phyloP scores from a whole-genome alignment of 2,113 vertebrate species.

The Silurus asotus region DNA sequence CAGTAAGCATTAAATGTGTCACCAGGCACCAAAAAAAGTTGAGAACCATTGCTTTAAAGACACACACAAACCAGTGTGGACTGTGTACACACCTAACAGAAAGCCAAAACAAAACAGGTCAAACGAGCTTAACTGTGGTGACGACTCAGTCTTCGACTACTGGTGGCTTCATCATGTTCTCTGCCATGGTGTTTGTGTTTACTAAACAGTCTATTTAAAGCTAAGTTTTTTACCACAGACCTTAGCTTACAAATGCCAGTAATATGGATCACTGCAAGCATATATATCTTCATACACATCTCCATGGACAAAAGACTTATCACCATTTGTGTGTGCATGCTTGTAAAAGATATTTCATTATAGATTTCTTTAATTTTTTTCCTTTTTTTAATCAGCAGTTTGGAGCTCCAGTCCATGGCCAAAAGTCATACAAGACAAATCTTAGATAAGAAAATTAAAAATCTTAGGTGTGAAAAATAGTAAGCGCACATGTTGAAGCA shows the following conservation, averaged over 20 bases:
- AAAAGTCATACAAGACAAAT: background rate
- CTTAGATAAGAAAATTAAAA: background rate
- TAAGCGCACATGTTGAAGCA: background rate
- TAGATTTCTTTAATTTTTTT: background rate
- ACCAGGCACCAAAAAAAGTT: background rate
- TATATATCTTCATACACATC: background rate
- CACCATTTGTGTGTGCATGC: background rate
- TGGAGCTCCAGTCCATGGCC: background rate
- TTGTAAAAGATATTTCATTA: background rate
- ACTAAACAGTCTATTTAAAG: constrained; percentile 21
- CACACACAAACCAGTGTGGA: background rate
- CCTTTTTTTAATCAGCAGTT: background rate
- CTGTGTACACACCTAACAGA: background rate
- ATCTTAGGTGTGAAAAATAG: background rate
- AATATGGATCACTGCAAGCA: background rate
- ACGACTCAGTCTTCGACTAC: background rate
- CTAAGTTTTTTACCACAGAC: background rate
- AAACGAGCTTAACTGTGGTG: background rate
- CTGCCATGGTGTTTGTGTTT: constrained; percentile 4
- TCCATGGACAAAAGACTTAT: background rate
- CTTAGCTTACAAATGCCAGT: background rate
- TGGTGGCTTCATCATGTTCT: background rate
- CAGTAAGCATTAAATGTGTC: background rate
- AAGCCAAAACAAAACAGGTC: constrained; percentile 14
- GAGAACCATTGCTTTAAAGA: background rate